Evolutionary conservation across 2,888 invertebrate genomes (phyloP).

Genomic region (Netelia melanura): DNA sequence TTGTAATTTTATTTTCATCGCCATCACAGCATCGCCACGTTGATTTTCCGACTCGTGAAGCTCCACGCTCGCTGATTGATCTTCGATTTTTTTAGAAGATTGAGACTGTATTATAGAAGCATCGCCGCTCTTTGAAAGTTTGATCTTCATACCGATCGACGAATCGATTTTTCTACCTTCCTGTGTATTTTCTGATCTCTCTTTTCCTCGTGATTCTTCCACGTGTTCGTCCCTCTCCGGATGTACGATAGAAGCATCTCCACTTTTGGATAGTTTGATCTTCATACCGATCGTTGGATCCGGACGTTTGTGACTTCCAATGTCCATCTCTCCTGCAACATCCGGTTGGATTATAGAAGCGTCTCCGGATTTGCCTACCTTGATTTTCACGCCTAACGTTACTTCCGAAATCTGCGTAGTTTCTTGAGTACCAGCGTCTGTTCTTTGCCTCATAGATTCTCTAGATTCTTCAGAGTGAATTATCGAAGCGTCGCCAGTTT

Average conservation of each 20-base stretch:
- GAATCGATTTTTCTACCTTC: conserved; percentile 54
- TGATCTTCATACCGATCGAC: conserved; percentile 73
- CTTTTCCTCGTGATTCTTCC: conserved; percentile 71
- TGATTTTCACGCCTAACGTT: conserved; percentile 69
- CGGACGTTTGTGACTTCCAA: conserved; percentile 45
- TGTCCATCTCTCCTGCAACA: conserved; percentile 32
- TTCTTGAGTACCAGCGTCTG: conserved; percentile 69
- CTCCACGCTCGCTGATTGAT: conserved; percentile 27
- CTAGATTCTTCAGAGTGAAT: conserved; percentile 76
- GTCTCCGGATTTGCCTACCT: conserved; percentile 61
- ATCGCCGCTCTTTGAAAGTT: conserved; percentile 79
- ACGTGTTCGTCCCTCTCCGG: conserved; percentile 74
- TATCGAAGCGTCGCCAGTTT: conserved; percentile 77
- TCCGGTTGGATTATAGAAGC: conserved; percentile 71
- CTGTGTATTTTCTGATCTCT: conserved; percentile 68
- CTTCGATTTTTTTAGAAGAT: conserved; percentile 55
- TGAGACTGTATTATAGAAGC: conserved; percentile 73
- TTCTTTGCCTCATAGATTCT: conserved; percentile 70
- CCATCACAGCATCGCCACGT: not conserved
- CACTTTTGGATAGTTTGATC: conserved; percentile 81
- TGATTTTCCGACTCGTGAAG: conserved; percentile 61
- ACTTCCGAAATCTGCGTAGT: conserved; percentile 76
- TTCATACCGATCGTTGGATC: conserved; percentile 78
- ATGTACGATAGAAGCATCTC: conserved; percentile 80
- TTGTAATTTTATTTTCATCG: conserved; percentile 54